phyloP scores from a whole-genome alignment of 2,888 invertebrate genomes.

The Trissonchulus latispiculum region DNA sequence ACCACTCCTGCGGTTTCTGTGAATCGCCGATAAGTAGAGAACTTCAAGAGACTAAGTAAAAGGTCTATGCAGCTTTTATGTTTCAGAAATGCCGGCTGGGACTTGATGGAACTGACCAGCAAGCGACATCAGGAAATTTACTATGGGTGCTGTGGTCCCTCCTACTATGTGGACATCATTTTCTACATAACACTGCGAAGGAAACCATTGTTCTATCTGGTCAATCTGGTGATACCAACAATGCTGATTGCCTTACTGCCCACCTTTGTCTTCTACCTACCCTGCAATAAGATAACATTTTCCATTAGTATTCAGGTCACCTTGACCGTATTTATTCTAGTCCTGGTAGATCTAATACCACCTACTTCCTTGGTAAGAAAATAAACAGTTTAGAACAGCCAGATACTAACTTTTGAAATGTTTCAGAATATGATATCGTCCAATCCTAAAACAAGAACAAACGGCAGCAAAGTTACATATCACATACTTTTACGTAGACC shows the following conservation, averaged over 20 bases:
- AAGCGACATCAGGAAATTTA: slow-evolving; percentile 37
- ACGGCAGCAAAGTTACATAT: too few relatives aligned
- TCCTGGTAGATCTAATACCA: not conserved
- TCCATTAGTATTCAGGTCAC: not conserved
- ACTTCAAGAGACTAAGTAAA: too few relatives aligned
- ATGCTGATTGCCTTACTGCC: slow-evolving; percentile 42
- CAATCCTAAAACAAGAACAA: too few relatives aligned
- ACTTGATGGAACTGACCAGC: slow-evolving; percentile 38
- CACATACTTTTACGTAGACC: too few relatives aligned
- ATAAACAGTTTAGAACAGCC: too few relatives aligned
- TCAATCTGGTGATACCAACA: slow-evolving; percentile 40
- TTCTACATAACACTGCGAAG: slow-evolving; percentile 39
- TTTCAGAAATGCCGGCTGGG: slow-evolving; percentile 43
- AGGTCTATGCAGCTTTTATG: too few relatives aligned
- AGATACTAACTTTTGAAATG: too few relatives aligned
- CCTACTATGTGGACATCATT: slow-evolving; percentile 42
- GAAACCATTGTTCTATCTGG: slow-evolving; percentile 41
- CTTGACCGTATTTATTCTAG: not conserved
- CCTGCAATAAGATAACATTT: not conserved
- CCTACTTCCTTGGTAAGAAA: not conserved
- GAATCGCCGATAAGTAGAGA: too few relatives aligned
- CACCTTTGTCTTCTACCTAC: slow-evolving; percentile 42
- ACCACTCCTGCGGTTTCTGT: too few relatives aligned
- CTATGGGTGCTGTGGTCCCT: slow-evolving; percentile 41
- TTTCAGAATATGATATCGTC: too few relatives aligned